These are phyloP conservation scores for Ophthalmolycus amberensis DNA, from an alignment of 2,113 vertebrate species.

Conservation along the genomic window DNA sequence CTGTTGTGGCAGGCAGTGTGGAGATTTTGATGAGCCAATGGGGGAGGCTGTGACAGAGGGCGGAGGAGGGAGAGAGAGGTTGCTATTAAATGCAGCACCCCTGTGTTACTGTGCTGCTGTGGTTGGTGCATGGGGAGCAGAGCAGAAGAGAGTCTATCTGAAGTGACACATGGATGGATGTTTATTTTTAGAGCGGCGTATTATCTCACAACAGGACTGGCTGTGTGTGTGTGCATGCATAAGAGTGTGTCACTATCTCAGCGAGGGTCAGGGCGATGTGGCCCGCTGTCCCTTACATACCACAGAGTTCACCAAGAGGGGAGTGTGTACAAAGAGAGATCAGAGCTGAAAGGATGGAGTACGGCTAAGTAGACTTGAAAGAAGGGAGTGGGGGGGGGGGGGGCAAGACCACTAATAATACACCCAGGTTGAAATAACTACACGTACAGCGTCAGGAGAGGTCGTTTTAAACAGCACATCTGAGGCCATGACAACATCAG, in stretches of 20 bases:
- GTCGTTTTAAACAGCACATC: background rate
- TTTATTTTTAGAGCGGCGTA: constrained; percentile 81
- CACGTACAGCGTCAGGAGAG: background rate
- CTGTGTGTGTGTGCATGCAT: constrained; percentile 42
- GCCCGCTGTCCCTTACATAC: constrained; percentile 74
- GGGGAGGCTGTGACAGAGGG: constrained; percentile 23
- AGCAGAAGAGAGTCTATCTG: constrained; percentile 69
- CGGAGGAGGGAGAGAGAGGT: background rate
- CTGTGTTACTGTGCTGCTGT: constrained; percentile 53
- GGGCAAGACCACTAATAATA: constrained; percentile 6
- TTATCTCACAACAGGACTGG: constrained; percentile 73
- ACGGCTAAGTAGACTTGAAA: constrained; percentile 50
- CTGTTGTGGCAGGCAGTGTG: constrained; percentile 52
- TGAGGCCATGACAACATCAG: background rate
- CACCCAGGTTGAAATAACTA: constrained; percentile 23
- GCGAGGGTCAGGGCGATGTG: constrained; percentile 72
- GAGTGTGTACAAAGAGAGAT: constrained; percentile 67
- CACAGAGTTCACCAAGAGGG: constrained; percentile 77
- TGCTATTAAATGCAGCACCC: constrained; percentile 24
- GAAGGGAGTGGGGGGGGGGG: background rate
- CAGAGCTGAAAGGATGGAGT: constrained; percentile 68
- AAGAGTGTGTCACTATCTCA: constrained; percentile 50
- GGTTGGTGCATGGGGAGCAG: constrained; percentile 31
- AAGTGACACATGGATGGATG: constrained; percentile 79
- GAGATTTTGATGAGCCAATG: constrained; percentile 51